Base-by-base conservation (phyloP, 2,888 invertebrate genomes). In the Schrankia costaestrigalis region DNA sequence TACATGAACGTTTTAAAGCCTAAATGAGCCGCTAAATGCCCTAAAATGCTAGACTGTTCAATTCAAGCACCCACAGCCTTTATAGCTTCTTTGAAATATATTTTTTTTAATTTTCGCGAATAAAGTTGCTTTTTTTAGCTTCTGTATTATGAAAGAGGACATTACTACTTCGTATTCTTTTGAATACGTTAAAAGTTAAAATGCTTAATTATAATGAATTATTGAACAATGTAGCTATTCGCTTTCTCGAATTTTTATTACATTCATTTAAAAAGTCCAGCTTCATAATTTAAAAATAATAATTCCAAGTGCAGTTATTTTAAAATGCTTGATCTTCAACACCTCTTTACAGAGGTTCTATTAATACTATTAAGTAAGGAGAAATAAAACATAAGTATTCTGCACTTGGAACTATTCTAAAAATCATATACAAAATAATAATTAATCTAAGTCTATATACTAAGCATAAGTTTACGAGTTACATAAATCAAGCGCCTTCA, bases 41-140 rank as follows among this genome's bases (percentile, higher is more conserved):
- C 76, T 78, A 81, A 82, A 84, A 85, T 85, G 84, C 84, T 76
- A 78, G 61, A 61, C 56, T 56, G 58, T 63, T 67, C 57, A 60
- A 70, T 63, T 63, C 41, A 68, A 81, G 83, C 85, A 83, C 85
- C n/a, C 82, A 69, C 62, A 59, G 52, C 63, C 56, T 46, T 25
- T 11, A 5, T 7, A 10, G 23, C 7, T 3, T 23, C 11, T 10
- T 22, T 2, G 10, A 22, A n/a, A n/a, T n/a, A n/a, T n/a, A n/a
- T 27, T 12, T 19, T 19, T 8, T 3, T 8, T 2, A 5, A 28
- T 14, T 14, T 15, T 15, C 3, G 8, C 8, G 15, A 5, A 14
- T 3, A 26, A 15, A 15, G 6, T 7, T 1, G 10, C 21, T 12
- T 11, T 24, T n/a, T n/a, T n/a, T n/a, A n/a, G n/a, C n/a, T n/a